Conservation (phyloP, 2,888 invertebrate genomes). For the Orthosia gracilis region DNA sequence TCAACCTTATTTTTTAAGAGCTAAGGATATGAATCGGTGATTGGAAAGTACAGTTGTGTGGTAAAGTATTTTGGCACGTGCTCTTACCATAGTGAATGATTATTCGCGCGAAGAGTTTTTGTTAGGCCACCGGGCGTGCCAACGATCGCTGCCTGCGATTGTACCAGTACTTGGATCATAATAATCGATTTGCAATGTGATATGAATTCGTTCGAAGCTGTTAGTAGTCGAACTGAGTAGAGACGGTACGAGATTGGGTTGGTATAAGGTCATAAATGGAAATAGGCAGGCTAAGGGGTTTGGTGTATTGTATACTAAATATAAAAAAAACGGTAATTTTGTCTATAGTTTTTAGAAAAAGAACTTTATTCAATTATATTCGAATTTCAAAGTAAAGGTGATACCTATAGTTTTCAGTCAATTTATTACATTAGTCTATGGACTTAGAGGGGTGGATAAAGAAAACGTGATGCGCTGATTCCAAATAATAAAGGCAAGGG, state of each 20-base stretch:
- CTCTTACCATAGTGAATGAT: constrained; percentile 64
- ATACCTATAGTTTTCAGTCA: no score
- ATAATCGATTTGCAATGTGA: constrained; percentile 79
- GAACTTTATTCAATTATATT: no score
- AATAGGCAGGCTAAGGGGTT: constrained; percentile 34
- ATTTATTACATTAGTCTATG: no score
- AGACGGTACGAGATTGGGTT: constrained; percentile 58
- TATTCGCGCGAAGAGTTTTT: constrained; percentile 69
- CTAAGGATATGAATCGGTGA: constrained; percentile 16
- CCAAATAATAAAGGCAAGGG: no score
- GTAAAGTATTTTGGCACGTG: constrained; percentile 69
- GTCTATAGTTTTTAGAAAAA: not conserved
- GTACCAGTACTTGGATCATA: constrained; percentile 73
- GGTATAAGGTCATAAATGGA: constrained; percentile 57
- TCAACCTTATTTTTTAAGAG: constrained; percentile 3
- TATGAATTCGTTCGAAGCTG: constrained; percentile 74
- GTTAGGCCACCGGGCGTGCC: constrained; percentile 67
- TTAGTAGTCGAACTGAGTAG: constrained; percentile 64
- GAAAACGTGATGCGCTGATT: no score
- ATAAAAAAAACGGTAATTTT: not conserved
- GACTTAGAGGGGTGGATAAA: no score
- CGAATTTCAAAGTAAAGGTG: no score
- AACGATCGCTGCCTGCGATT: constrained; percentile 69
- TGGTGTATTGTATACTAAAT: constrained; percentile 11
- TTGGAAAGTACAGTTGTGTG: constrained; percentile 35